These are phyloP conservation scores for Phania funesta DNA, from an alignment of 2,888 invertebrate genomes.

Conservation along the genomic window DNA sequence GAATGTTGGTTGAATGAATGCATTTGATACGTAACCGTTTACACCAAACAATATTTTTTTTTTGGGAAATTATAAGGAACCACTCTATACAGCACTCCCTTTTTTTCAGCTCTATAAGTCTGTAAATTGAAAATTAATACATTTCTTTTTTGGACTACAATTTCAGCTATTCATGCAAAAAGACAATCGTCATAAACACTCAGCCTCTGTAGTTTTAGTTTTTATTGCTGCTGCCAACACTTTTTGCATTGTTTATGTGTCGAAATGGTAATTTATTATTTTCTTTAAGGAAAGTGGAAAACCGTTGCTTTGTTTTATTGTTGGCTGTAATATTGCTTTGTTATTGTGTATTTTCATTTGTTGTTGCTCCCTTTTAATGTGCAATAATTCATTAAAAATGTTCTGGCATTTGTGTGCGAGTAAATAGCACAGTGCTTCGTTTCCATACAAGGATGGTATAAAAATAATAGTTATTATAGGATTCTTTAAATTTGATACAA, in stretches of 20 bases:
- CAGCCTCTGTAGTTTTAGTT: slow-evolving; percentile 11
- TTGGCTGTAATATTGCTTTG: slow-evolving; percentile 25
- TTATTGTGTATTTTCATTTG: slow-evolving; percentile 41
- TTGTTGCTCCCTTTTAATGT: slow-evolving; percentile 64
- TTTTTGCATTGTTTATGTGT: slow-evolving; percentile 63
- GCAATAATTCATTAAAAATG: slow-evolving; percentile 71
- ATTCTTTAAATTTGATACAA: too few relatives aligned
- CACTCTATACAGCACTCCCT: slow-evolving; percentile 61
- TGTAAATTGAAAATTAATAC: slow-evolving; percentile 62
- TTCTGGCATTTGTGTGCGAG: slow-evolving; percentile 11
- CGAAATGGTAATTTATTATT: slow-evolving; percentile 69
- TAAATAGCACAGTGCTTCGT: neutral
- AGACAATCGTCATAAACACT: slow-evolving; percentile 75
- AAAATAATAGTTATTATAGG: too few relatives aligned
- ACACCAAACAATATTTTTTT: neutral
- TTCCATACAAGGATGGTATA: too few relatives aligned
- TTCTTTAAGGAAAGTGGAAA: slow-evolving; percentile 48
- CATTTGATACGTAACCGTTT: neutral
- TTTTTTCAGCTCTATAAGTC: slow-evolving; percentile 62
- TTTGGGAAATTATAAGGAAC: slow-evolving; percentile 45
- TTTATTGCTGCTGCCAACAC: slow-evolving; percentile 31
- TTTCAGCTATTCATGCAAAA: slow-evolving; percentile 43
- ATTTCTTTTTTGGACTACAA: slow-evolving; percentile 33
- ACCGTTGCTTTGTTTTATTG: slow-evolving; percentile 50
- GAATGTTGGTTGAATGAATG: neutral